A percentile compares a stretch with the other conserved stretches of the same genome.
Conservation (phyloP, 2,113 vertebrate species). For the Pleuronectes platessa region DNA sequence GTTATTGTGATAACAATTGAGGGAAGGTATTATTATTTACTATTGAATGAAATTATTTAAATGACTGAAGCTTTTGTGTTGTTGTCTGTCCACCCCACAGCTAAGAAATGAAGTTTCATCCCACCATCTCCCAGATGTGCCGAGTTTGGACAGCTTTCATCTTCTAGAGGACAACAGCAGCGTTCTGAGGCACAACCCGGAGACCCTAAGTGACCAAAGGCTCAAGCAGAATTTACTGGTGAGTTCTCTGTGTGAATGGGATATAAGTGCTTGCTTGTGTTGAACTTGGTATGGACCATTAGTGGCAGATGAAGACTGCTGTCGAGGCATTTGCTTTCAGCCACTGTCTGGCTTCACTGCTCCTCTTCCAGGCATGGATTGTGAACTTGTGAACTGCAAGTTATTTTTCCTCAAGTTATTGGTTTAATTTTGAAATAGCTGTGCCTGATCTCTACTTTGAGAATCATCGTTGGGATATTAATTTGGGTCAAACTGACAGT, state of each 20-base stretch:
- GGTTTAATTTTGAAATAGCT: slow-evolving; percentile 50
- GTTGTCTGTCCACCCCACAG: slow-evolving; percentile 58
- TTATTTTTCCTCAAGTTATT: slow-evolving; percentile 51
- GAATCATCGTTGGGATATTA: slow-evolving; percentile 25
- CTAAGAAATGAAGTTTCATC: slow-evolving; percentile 78
- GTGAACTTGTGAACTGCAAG: slow-evolving; percentile 38
- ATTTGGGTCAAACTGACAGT: slow-evolving; percentile 39
- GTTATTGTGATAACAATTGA: neutral
- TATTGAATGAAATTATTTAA: neutral
- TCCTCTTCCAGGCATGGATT: slow-evolving; percentile 33
- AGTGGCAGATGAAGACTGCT: slow-evolving; percentile 30
- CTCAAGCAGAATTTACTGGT: slow-evolving; percentile 76
- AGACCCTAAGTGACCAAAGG: slow-evolving; percentile 64
- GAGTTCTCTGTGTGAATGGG: slow-evolving; percentile 66
- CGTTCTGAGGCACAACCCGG: slow-evolving; percentile 62
- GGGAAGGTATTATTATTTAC: neutral
- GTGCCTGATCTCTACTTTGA: neutral
- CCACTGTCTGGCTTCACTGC: slow-evolving; percentile 30
- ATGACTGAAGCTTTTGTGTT: slow-evolving; percentile 6
- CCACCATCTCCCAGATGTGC: slow-evolving; percentile 65
- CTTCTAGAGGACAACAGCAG: slow-evolving; percentile 71
- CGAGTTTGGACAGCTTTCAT: slow-evolving; percentile 57
- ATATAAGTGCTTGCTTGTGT: slow-evolving; percentile 40
- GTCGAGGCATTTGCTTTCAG: slow-evolving; percentile 42
- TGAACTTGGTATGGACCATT: slow-evolving; percentile 28